phyloP scores from a whole-genome alignment of 2,113 vertebrate genomes.

The Apodemus speciosus region DNA sequence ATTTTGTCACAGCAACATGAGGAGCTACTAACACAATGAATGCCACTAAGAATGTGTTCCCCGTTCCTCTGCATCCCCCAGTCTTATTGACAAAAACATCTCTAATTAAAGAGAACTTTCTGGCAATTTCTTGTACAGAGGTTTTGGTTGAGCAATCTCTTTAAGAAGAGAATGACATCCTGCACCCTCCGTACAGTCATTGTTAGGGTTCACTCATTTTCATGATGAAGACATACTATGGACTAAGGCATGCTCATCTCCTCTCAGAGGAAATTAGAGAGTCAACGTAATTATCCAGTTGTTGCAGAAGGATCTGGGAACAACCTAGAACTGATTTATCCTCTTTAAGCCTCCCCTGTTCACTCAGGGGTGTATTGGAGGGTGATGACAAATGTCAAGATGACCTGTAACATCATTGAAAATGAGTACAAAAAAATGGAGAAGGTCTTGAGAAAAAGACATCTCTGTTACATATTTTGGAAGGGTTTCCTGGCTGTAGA shows the following conservation, averaged over 20 bases:
- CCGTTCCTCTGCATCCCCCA: too few relatives aligned
- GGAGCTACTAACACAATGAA: not conserved
- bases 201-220: not conserved
- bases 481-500: not conserved
- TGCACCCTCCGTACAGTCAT: not conserved
- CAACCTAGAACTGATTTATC: not conserved
- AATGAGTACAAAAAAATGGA: not conserved
- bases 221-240: too few relatives aligned
- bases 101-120: not conserved
- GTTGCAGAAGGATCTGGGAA: not conserved
- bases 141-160: not conserved
- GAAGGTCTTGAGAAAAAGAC: not conserved
- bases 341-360: not conserved
- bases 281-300: not conserved
- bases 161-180: not conserved
- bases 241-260: not conserved
- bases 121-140: not conserved
- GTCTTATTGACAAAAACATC: not conserved
- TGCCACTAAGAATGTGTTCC: not conserved
- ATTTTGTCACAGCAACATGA: not conserved
- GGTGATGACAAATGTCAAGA: not conserved
- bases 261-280: not conserved
- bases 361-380: not conserved
- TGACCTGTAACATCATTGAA: not conserved
- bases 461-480: not conserved